These are phyloP conservation scores for Lordiphosa fenestrarum DNA, from an alignment of 2,888 invertebrate species.

Conservation along the genomic window DNA sequence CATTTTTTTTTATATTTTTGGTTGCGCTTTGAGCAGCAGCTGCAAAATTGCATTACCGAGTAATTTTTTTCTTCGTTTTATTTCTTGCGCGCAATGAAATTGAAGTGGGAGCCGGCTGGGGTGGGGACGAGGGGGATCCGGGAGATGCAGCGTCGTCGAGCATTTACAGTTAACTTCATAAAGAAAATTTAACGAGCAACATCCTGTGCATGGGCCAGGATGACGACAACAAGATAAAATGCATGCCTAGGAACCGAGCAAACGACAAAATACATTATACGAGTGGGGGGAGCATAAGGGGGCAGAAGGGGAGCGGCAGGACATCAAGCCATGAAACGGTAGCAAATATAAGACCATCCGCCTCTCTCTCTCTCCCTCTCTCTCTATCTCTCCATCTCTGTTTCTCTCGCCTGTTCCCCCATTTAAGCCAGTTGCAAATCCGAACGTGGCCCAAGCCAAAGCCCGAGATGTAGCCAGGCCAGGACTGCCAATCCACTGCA, in stretches of 20 bases:
- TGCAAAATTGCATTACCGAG: slow-evolving; percentile 65
- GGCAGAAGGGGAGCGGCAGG: slow-evolving; percentile 15
- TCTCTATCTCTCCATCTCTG: slow-evolving; percentile 13
- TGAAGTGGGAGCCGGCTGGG: slow-evolving; percentile 42
- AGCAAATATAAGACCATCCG: slow-evolving; percentile 53
- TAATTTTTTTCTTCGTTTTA: slow-evolving; percentile 46
- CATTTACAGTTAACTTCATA: slow-evolving; percentile 74
- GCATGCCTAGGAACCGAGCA: slow-evolving; percentile 52
- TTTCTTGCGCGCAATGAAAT: slow-evolving; percentile 54
- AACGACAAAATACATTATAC: slow-evolving; percentile 61
- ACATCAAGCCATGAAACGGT: slow-evolving; percentile 51
- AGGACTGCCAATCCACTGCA: slow-evolving; percentile 49
- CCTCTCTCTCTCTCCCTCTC: slow-evolving; percentile 22
- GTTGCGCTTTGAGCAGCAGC: slow-evolving; percentile 32
- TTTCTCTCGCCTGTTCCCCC: not conserved
- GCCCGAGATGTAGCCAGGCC: not conserved
- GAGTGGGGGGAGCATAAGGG: slow-evolving; percentile 2
- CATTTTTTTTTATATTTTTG: too few species aligned
- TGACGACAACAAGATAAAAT: slow-evolving; percentile 71
- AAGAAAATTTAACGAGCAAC: slow-evolving; percentile 73
- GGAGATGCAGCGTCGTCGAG: slow-evolving; percentile 45
- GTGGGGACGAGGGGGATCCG: not conserved
- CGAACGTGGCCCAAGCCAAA: slow-evolving; percentile 10
- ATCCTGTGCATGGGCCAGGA: slow-evolving; percentile 64
- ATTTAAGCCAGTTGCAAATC: slow-evolving; percentile 31